Evolutionary conservation across 2,113 vertebrate species (phyloP).

Genomic region (Okapia johnstoni): DNA sequence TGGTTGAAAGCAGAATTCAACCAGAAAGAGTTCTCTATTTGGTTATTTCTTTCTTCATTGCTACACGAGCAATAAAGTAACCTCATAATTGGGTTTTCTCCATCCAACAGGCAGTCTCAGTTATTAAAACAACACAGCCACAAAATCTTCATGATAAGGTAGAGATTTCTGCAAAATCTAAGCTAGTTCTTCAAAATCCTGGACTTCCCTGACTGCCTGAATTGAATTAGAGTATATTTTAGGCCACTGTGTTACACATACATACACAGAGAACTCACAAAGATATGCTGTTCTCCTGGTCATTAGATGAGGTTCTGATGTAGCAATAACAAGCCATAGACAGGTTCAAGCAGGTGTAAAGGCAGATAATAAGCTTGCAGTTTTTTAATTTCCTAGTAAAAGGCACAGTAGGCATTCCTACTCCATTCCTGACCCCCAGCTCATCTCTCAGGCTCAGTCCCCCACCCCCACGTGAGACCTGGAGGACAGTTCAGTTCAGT

Average conservation of each 20-base stretch:
- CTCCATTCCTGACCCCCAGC: not conserved
- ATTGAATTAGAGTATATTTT: not conserved
- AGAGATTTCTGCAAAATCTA: not conserved
- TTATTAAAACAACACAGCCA: not conserved
- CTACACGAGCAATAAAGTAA: not conserved
- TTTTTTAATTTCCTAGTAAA: not conserved
- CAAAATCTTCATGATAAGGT: not conserved
- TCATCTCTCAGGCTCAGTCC: not conserved
- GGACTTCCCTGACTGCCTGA: not conserved
- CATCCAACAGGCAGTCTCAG: not conserved
- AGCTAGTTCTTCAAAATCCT: not conserved
- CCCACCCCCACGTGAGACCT: not conserved
- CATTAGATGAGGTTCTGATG: not conserved
- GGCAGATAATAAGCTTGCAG: not conserved
- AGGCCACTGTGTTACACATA: not conserved
- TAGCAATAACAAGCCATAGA: not conserved
- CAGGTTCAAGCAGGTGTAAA: not conserved
- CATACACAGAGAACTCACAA: not conserved
- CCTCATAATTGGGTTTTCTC: not conserved
- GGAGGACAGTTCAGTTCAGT: not conserved
- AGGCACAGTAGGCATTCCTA: not conserved
- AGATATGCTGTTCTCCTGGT: not conserved
- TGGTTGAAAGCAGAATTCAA: not conserved
- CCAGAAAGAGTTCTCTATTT: not conserved
- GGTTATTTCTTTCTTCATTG: not conserved